A percentile compares a stretch with the other conserved stretches of the same genome.
These are phyloP conservation scores for Spizaetus ornatus DNA, from an alignment of 2,113 vertebrate species.

Conservation along the genomic window DNA sequence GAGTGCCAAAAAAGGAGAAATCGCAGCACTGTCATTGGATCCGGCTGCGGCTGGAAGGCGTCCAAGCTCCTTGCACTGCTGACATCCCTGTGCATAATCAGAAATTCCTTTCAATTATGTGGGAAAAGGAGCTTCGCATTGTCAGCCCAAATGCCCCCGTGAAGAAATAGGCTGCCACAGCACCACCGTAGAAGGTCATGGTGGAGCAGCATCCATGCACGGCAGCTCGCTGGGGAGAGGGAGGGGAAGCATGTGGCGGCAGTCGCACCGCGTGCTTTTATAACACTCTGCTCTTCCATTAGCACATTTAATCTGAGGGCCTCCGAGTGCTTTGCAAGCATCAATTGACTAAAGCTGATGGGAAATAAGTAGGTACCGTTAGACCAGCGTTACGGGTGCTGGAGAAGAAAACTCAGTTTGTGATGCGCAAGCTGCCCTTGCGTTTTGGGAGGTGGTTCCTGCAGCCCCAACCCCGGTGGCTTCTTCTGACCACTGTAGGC, in stretches of 20 bases:
- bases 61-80: conserved; percentile 66
- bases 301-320: neutral
- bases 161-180: conserved; percentile 60
- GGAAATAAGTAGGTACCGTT: neutral
- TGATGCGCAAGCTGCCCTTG: neutral
- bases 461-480: accelerated
- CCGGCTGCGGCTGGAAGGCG: conserved; percentile 60
- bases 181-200: conserved; percentile 51
- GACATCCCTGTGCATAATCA: conserved; percentile 74
- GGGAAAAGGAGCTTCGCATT: conserved; percentile 67
- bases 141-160: conserved; percentile 61
- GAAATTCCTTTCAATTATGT: conserved; percentile 76
- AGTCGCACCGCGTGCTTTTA: accelerated
- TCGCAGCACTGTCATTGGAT: conserved; percentile 43
- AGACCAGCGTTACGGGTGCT: neutral
- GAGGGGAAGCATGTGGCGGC: accelerated
- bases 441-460: neutral
- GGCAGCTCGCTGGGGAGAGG: neutral
- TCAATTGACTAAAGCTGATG: neutral
- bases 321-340: neutral
- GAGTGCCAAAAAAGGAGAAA: conserved; percentile 58
- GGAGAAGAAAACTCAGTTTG: accelerated
- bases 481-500: accelerated
- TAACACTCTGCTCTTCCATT: neutral
- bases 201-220: neutral